Evolutionary conservation across 2,888 invertebrate species (phyloP).

Genomic region (Xestoiulus laeticollis): DNA sequence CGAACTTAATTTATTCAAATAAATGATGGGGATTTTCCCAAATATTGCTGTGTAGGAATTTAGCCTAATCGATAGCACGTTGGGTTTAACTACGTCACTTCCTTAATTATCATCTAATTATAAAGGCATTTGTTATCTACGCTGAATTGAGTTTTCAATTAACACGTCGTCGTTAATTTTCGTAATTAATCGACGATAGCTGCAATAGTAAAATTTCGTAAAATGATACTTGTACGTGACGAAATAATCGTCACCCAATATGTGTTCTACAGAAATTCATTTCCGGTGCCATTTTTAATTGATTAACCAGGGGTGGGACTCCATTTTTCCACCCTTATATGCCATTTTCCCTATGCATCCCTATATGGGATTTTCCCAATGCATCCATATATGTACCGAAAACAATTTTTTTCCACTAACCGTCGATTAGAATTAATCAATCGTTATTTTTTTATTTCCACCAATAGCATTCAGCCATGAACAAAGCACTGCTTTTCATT

Average conservation of each 20-base stretch:
- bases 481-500: constrained; percentile 10
- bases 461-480: constrained; percentile 1
- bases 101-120: background rate
- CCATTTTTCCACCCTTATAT: too few relatives aligned
- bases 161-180: background rate
- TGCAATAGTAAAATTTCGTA: background rate
- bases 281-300: too few relatives aligned
- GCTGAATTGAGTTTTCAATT: background rate
- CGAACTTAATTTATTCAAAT: background rate
- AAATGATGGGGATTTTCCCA: background rate
- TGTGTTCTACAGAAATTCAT: background rate
- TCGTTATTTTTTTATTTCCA: background rate
- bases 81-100: background rate
- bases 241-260: background rate
- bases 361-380: too few relatives aligned
- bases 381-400: background rate
- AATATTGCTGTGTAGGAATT: background rate
- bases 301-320: too few relatives aligned
- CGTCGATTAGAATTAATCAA: background rate
- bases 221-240: background rate
- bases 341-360: too few relatives aligned
- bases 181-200: background rate
- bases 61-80: background rate
- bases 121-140: background rate
- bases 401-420: background rate